These are phyloP conservation scores for Diabrotica balteata DNA, from an alignment of 2,888 invertebrate genomes.

Conservation along the genomic window DNA sequence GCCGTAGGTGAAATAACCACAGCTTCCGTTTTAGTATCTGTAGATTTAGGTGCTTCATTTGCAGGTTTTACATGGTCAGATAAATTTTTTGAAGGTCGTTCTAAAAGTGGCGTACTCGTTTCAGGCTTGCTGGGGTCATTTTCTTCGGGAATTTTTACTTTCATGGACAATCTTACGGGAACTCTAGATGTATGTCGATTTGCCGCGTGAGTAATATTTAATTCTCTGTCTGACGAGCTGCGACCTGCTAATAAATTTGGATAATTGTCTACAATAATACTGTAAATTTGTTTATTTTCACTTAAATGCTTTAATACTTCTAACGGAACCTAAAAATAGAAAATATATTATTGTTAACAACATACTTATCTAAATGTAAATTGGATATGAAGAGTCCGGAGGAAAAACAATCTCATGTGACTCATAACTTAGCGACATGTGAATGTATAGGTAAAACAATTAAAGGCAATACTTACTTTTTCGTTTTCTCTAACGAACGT, in stretches of 20 bases:
- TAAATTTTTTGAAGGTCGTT: too few relatives aligned
- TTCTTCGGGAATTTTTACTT: conserved; percentile 57
- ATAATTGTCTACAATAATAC: conserved; percentile 75
- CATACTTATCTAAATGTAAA: too few relatives aligned
- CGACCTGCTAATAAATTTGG: conserved; percentile 71
- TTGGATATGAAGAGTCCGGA: too few relatives aligned
- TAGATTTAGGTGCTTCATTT: background rate
- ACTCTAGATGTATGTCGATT: conserved; percentile 55
- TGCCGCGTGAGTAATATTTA: conserved; percentile 60
- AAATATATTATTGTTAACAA: background rate
- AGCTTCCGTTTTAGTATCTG: background rate
- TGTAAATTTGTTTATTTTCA: conserved; percentile 71
- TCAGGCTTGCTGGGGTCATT: conserved; percentile 56
- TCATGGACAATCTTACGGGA: conserved; percentile 71
- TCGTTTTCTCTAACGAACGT: conserved; percentile 75
- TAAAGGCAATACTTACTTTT: conserved; percentile 61
- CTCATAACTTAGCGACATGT: too few relatives aligned
- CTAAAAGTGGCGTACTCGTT: too few relatives aligned
- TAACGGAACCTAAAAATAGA: conserved; percentile 65
- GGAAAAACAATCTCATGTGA: too few relatives aligned
- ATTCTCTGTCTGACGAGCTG: conserved; percentile 70
- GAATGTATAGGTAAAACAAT: too few relatives aligned
- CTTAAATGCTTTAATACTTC: conserved; percentile 69
- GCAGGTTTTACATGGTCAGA: background rate
- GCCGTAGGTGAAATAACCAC: background rate